phyloP scores from a whole-genome alignment of 2,888 invertebrate genomes.

The Adela reaumurella region DNA sequence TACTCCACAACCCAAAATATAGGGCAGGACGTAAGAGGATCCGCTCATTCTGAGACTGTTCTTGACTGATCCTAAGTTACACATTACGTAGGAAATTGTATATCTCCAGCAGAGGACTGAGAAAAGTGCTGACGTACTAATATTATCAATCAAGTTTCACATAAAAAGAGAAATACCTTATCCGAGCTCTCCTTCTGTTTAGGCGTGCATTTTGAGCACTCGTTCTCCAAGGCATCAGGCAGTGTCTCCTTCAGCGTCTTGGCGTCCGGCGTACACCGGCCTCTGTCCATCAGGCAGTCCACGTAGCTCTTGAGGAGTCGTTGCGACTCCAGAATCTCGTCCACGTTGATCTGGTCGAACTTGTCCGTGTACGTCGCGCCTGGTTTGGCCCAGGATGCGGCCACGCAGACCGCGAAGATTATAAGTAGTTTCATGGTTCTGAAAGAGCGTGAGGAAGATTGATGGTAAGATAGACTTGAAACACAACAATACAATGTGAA shows the following conservation, averaged over 20 bases:
- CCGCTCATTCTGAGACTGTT: no score
- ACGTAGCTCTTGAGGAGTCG: slow-evolving; percentile 65
- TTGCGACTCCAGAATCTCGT: slow-evolving; percentile 62
- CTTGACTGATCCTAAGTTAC: no score
- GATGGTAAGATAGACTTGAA: no score
- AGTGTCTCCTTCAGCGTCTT: slow-evolving; percentile 56
- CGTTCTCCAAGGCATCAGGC: slow-evolving; percentile 68
- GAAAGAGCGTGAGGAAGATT: slow-evolving; percentile 17
- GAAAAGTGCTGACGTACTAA: no score
- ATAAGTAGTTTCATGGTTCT: slow-evolving; percentile 38
- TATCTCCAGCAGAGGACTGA: no score
- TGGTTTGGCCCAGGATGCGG: slow-evolving; percentile 29
- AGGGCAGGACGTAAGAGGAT: no score
- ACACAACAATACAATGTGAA: no score
- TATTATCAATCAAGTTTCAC: no score
- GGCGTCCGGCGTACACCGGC: slow-evolving; percentile 66
- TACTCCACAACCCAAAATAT: no score
- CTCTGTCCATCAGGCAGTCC: slow-evolving; percentile 62
- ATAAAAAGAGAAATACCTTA: slow-evolving; percentile 23
- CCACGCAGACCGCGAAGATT: slow-evolving; percentile 31
- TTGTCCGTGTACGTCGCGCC: slow-evolving; percentile 60
- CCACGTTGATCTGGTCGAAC: slow-evolving; percentile 67
- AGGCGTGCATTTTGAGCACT: slow-evolving; percentile 67
- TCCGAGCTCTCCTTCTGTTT: slow-evolving; percentile 54
- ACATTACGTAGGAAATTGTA: no score